Evolutionary conservation across 2,888 invertebrate species (phyloP).

Genomic region (Idaea straminata): DNA sequence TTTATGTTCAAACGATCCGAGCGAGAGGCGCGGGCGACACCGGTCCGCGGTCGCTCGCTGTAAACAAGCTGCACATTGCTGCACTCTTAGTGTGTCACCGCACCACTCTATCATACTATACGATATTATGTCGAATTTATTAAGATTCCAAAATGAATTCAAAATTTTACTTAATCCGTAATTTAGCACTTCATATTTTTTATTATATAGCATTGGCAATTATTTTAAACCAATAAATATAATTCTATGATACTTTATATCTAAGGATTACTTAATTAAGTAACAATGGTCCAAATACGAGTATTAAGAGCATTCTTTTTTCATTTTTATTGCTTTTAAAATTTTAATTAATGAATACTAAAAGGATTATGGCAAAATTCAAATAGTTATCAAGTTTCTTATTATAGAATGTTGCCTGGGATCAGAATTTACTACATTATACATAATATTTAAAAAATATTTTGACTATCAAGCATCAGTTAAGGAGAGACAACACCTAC

Average conservation of each 20-base stretch:
- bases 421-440: neutral
- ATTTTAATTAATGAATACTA: neutral
- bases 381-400: neutral
- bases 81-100: slow-evolving; percentile 2
- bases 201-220: neutral
- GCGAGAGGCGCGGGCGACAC: neutral
- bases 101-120: neutral
- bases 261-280: neutral
- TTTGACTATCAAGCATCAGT: neutral
- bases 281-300: neutral
- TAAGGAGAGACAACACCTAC: neutral
- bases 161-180: neutral
- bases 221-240: neutral
- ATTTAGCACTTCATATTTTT: neutral
- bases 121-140: neutral
- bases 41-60: neutral
- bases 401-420: neutral
- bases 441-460: neutral
- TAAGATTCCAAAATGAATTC: neutral
- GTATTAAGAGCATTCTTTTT: neutral
- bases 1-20: slow-evolving; percentile 3
- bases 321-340: neutral
- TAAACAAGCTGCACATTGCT: neutral
- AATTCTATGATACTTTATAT: neutral
- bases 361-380: neutral